A percentile compares a stretch with the other conserved stretches of the same genome.
These are phyloP conservation scores for Drosophila obscura DNA, from an alignment of 1,140 invertebrate genomes.

Conservation along the genomic window DNA sequence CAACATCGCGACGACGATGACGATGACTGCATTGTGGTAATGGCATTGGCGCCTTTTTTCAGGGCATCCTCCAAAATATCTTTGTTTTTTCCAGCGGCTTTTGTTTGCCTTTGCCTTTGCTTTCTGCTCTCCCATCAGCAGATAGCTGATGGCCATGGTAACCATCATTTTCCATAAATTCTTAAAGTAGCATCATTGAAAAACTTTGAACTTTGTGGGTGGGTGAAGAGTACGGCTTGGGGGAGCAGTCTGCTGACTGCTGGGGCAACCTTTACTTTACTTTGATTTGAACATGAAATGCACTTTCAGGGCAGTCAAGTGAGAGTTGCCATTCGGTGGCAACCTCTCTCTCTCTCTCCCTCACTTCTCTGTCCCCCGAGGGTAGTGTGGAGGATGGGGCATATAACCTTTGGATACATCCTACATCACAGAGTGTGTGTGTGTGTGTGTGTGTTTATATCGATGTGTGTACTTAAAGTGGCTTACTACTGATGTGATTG, in stretches of 20 bases:
- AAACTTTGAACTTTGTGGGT: slow-evolving; percentile 33
- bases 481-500: slow-evolving; percentile 42
- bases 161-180: slow-evolving; percentile 53
- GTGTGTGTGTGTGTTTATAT: slow-evolving; percentile 13
- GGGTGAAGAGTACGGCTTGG: neutral
- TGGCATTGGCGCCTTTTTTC: slow-evolving; percentile 44
- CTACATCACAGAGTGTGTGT: neutral
- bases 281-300: slow-evolving; percentile 55
- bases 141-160: slow-evolving; percentile 38
- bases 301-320: slow-evolving; percentile 53
- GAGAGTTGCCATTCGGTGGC: slow-evolving; percentile 50
- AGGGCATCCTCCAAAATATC: slow-evolving; percentile 18
- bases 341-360: slow-evolving; percentile 5
- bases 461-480: slow-evolving; percentile 39
- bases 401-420: slow-evolving; percentile 27
- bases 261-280: slow-evolving; percentile 49
- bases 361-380: neutral
- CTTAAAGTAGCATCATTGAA: slow-evolving; percentile 47
- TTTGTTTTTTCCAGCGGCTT: slow-evolving; percentile 31
- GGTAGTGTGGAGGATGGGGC: slow-evolving; percentile 9
- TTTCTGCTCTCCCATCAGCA: slow-evolving; percentile 16
- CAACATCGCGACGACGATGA: slow-evolving; percentile 9
- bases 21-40: slow-evolving; percentile 53
- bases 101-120: slow-evolving; percentile 33
- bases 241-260: slow-evolving; percentile 10